These are phyloP conservation scores for Congeria kusceri DNA, from an alignment of 2,888 invertebrate genomes.

Conservation along the genomic window DNA sequence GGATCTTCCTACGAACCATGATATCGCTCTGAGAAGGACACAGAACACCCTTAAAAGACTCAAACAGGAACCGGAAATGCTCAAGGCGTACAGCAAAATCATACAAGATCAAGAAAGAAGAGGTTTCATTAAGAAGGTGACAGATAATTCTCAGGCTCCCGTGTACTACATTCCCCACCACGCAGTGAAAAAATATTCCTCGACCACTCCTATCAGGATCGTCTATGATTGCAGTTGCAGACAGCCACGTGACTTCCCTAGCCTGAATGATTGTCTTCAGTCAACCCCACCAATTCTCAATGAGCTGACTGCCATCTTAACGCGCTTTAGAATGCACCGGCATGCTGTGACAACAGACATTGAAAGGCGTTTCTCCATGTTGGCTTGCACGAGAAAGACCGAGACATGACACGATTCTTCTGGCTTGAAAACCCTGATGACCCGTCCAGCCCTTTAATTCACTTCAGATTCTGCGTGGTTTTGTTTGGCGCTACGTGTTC, in stretches of 20 bases:
- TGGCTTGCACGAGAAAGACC: conserved; percentile 45
- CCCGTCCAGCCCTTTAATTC: conserved; percentile 19
- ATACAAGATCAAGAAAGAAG: conserved; percentile 37
- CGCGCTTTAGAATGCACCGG: conserved; percentile 47
- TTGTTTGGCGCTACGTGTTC: conserved; percentile 33
- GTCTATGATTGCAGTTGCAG: conserved; percentile 56
- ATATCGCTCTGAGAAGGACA: conserved; percentile 12
- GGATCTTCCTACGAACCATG: conserved; percentile 12
- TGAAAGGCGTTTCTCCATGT: conserved; percentile 55
- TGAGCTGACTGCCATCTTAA: conserved; percentile 45
- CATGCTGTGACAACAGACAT: conserved; percentile 43
- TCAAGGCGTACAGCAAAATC: conserved; percentile 24
- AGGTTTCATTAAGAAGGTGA: conserved; percentile 37
- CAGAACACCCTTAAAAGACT: neutral
- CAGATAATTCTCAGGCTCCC: conserved; percentile 2
- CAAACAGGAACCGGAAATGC: neutral
- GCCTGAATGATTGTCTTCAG: conserved; percentile 55
- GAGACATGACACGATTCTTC: conserved; percentile 51
- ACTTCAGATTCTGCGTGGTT: conserved; percentile 31
- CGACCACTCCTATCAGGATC: conserved; percentile 50
- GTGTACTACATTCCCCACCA: conserved; percentile 53
- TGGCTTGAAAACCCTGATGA: conserved; percentile 42
- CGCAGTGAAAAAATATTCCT: conserved; percentile 42
- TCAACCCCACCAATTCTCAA: conserved; percentile 45
- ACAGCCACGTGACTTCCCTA: conserved; percentile 14